Evolutionary conservation across 2,888 invertebrate species (phyloP), one percentile per base, ranked within the genome.

Genomic region (Siphlonurus alternatus): DNA sequence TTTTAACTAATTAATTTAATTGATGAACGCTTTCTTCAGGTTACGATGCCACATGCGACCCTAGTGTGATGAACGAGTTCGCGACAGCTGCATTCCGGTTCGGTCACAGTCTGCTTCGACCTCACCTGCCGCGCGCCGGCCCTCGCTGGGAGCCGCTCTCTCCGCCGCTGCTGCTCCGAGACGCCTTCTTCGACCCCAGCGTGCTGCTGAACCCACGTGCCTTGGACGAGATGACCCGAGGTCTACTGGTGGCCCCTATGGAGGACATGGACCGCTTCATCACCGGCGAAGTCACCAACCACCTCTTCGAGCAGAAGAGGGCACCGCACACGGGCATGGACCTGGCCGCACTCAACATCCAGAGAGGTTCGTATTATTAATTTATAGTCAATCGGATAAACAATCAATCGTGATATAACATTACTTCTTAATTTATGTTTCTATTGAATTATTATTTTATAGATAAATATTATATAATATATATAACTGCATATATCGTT

Each of bases 301-400:
- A 96, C 76, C 78, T 96, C 64, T 96, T 96, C 74, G 95, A 96
- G 75, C 89, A 93, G 72, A 81, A 87, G 19, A 85, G 86, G 67
- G 87, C 90, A 68, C 93, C 93, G 0, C 93, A 93, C 76, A 94
- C 94, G 0, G 96, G 96, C 7, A 80, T 96, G 65, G 96, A 96
- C 77, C 79, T 96, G 63, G 85, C 94, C n/a, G 88, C 95, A 0
- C 78, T 96, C 22, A 96, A 96, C 72, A 81, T 96, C 63, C 93
- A 93, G 73, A 80, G 93, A 74, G 83, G 78, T 73, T 69, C 69
- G 61, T 69, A 70, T 66, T 67, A 65, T 19, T 15, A 64, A n/a
- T 24, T 59, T 53, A 38, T 20, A 20, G 61, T 25, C 20, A 23
- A 23, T n/a, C n/a, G n/a, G n/a, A n/a, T 60, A 3, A 2, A n/a